A percentile compares a stretch with the other conserved stretches of the same genome.
Conservation (phyloP, 2,888 invertebrate genomes). For the Pollenia griseotomentosa region DNA sequence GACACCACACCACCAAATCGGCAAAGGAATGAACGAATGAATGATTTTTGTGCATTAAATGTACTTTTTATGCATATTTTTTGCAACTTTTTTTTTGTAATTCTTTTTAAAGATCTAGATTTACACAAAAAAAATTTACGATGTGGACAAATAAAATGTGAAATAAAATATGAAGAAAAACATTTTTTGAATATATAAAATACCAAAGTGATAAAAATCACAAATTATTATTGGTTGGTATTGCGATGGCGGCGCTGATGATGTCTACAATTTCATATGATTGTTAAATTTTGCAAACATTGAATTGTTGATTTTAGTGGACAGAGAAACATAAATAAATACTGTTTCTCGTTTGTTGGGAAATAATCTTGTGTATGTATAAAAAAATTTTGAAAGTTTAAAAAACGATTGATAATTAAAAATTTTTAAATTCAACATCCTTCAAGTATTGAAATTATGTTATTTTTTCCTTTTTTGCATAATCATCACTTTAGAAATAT, state of each 20-base stretch:
- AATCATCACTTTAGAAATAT: no score
- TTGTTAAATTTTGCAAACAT: conserved; percentile 37
- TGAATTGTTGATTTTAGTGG: conserved; percentile 13
- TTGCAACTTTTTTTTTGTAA: neutral
- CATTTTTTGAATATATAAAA: conserved; percentile 54
- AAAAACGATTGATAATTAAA: no score
- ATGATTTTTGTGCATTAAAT: conserved; percentile 66
- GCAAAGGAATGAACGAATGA: conserved; percentile 44
- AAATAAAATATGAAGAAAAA: conserved; percentile 53
- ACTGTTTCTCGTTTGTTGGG: neutral
- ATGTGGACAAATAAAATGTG: conserved; percentile 57
- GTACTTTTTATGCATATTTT: conserved; percentile 68
- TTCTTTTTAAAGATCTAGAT: conserved; percentile 54
- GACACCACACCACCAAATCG: neutral
- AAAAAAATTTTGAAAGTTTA: no score
- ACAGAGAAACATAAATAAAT: neutral
- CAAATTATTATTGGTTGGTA: conserved; percentile 46
- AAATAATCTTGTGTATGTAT: neutral
- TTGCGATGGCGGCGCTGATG: conserved; percentile 42
- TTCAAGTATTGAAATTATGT: no score
- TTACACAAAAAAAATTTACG: conserved; percentile 52
- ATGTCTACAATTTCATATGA: conserved; percentile 45
- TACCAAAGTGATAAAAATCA: conserved; percentile 64
- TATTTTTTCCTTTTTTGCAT: no score
- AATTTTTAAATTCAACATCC: no score